Conservation (phyloP, 2,113 vertebrate species). For the Chitala chitala region DNA sequence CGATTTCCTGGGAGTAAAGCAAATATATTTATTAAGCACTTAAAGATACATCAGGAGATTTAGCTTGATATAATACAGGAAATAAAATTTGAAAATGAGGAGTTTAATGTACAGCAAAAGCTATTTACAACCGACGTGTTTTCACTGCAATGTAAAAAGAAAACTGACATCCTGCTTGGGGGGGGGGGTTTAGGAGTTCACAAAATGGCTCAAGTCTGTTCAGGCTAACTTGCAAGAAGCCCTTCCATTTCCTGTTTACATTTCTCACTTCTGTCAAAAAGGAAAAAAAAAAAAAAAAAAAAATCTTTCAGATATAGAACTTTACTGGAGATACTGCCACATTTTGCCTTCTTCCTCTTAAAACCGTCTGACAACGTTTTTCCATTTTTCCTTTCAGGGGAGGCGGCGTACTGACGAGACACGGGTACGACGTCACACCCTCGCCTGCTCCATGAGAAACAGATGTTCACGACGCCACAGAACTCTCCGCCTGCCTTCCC, state of each 20-base stretch:
- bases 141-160: slow-evolving; percentile 65
- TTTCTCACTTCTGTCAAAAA: slow-evolving; percentile 16
- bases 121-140: slow-evolving; percentile 89
- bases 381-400: slow-evolving; percentile 28
- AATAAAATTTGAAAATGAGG: slow-evolving; percentile 88
- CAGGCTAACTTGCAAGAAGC: slow-evolving; percentile 37
- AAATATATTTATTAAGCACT: slow-evolving; percentile 99
- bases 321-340: slow-evolving; percentile 40
- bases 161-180: slow-evolving; percentile 67
- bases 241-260: slow-evolving; percentile 26
- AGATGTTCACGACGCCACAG: slow-evolving; percentile 50
- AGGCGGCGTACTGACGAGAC: slow-evolving; percentile 50
- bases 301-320: slow-evolving; percentile 34
- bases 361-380: slow-evolving; percentile 40
- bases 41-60: slow-evolving; percentile 94
- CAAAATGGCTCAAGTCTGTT: slow-evolving; percentile 52
- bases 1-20: slow-evolving; percentile 81
- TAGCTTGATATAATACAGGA: slow-evolving; percentile 92
- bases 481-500: slow-evolving; percentile 23
- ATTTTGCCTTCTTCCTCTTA: slow-evolving; percentile 41
- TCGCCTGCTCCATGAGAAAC: slow-evolving; percentile 49
- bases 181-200: slow-evolving; percentile 46
- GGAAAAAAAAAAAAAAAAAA: not conserved
- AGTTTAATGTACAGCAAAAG: slow-evolving; percentile 89
- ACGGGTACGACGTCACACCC: slow-evolving; percentile 48